Evolutionary conservation across 1,140 invertebrate species (phyloP).

Genomic region (Paraescarpia echinospica): DNA sequence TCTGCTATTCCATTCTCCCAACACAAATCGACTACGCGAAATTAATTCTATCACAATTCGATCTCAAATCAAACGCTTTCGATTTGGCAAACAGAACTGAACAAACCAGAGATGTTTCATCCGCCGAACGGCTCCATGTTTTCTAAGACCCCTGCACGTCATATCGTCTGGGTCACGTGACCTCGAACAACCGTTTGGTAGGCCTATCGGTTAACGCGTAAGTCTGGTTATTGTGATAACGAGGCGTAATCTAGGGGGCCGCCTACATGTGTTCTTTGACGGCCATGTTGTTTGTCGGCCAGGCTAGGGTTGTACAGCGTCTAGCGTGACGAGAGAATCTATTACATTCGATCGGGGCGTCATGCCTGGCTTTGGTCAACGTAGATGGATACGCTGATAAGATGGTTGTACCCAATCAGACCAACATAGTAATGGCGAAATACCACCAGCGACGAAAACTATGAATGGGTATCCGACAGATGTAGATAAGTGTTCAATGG

Average conservation of each 20-base stretch:
- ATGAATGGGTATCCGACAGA: not conserved
- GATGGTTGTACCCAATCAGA: not conserved
- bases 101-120: no score
- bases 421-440: not conserved
- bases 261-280: no score
- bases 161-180: not conserved
- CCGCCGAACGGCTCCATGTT: not conserved
- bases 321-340: not conserved
- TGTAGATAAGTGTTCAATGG: not conserved
- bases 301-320: not conserved
- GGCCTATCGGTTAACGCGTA: no score
- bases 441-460: no score
- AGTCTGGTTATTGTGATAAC: not conserved
- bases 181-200: not conserved
- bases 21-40: no score
- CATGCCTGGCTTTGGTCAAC: not conserved
- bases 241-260: not conserved
- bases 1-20: no score
- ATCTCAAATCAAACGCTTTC: no score
- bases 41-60: no score
- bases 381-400: not conserved
- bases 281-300: not conserved
- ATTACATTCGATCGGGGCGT: not conserved
- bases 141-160: not conserved
- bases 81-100: no score